Conservation (phyloP, 2,888 invertebrate species). For the Dolichopus griseipennis region DNA sequence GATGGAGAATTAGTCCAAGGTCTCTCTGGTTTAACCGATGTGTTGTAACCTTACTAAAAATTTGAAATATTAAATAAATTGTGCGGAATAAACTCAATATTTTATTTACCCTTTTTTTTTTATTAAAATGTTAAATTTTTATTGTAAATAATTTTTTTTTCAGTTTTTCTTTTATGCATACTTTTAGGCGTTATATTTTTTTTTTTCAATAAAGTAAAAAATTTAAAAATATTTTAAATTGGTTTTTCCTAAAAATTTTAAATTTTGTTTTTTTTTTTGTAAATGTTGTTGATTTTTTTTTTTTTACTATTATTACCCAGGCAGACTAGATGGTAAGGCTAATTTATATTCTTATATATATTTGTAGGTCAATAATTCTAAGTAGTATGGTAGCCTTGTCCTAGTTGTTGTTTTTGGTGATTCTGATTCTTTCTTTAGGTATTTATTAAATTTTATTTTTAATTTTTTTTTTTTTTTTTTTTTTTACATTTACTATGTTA, state of each 20-base stretch:
- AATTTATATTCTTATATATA: neutral
- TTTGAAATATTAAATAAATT: neutral
- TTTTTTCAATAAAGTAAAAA: no score
- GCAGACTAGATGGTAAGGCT: neutral
- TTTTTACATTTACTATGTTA: no score
- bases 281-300: neutral
- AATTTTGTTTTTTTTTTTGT: neutral
- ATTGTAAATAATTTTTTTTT: no score
- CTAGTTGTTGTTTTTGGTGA: neutral
- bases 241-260: neutral
- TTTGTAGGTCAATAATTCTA: neutral
- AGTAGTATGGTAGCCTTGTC: neutral
- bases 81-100: no score
- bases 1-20: neutral
- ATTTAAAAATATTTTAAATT: no score
- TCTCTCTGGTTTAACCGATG: neutral
- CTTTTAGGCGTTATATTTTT: no score
- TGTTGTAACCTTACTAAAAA: neutral
- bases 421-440: neutral
- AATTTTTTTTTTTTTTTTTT: no score
- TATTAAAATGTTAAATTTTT: neutral
- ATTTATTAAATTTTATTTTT: neutral
- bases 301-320: neutral
- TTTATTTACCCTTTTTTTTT: neutral
- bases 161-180: no score